A percentile compares a stretch with the other conserved stretches of the same genome.
Conservation (phyloP, 2,888 invertebrate genomes). For the Gymnosoma rotundatum region DNA sequence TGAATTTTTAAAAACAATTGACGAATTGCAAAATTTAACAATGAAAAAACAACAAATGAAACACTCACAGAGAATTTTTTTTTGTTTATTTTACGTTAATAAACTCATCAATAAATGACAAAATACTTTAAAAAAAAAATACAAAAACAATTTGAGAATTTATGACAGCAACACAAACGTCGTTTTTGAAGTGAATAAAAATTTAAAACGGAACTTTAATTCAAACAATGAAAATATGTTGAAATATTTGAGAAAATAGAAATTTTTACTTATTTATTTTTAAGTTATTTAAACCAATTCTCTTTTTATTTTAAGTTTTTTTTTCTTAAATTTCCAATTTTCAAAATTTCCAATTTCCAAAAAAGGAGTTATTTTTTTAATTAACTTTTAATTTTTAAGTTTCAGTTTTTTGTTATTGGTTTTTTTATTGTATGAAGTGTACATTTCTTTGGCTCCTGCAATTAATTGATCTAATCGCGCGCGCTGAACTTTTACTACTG, state of each 20-base stretch:
- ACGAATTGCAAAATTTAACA: slow-evolving; percentile 7
- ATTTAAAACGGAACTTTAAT: neutral
- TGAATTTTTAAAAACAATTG: slow-evolving; percentile 12
- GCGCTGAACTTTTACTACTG: slow-evolving; percentile 71
- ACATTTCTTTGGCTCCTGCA: neutral
- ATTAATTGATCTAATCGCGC: slow-evolving; percentile 65
- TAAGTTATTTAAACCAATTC: no score
- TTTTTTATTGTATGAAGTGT: neutral
- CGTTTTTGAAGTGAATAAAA: neutral
- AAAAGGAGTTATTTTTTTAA: neutral
- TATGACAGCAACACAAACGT: neutral
- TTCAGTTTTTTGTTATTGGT: neutral
- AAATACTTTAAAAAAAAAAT: neutral
- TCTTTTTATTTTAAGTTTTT: neutral
- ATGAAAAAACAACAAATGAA: neutral
- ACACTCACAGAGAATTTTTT: no score
- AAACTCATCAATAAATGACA: neutral
- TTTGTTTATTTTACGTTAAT: neutral
- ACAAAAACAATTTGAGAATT: neutral
- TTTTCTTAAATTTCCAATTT: no score
- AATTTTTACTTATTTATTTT: neutral
- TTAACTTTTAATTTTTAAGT: neutral
- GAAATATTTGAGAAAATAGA: neutral
- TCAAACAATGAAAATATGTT: neutral
- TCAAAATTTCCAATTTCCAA: no score